These are phyloP conservation scores for Python bivittatus DNA, from an alignment of 2,113 vertebrate genomes.

Conservation along the genomic window DNA sequence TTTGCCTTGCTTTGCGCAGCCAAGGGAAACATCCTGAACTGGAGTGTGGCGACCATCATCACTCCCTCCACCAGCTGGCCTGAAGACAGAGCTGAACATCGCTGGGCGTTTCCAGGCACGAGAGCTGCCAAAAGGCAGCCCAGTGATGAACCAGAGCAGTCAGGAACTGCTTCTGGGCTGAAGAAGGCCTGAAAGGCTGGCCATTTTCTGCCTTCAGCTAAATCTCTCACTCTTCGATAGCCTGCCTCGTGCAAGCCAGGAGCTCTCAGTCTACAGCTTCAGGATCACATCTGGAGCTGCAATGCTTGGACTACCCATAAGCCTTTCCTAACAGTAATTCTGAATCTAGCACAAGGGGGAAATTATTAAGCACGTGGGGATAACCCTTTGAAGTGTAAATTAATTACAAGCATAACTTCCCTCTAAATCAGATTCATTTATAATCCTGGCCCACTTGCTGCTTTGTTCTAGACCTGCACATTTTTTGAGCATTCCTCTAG, in stretches of 20 bases:
- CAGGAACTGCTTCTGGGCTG: not conserved
- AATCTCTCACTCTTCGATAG: too few species aligned
- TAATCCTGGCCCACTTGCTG: too few species aligned
- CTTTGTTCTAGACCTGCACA: too few species aligned
- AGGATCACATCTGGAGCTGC: not conserved
- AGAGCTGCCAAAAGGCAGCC: not conserved
- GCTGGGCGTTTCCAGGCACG: not conserved
- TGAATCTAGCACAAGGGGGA: too few species aligned
- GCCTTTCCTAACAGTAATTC: too few species aligned
- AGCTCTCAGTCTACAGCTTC: not conserved
- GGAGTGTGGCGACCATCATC: not conserved
- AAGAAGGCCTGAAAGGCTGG: not conserved
- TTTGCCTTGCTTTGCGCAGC: not conserved
- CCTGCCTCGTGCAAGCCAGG: not conserved
- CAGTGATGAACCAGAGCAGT: not conserved
- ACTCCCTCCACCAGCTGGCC: not conserved
- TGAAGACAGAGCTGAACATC: not conserved
- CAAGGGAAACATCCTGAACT: conserved; percentile 4
- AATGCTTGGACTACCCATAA: not conserved
- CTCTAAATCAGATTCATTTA: too few species aligned
- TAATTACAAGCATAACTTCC: too few species aligned
- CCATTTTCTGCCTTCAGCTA: not conserved
- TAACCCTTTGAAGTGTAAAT: too few species aligned
- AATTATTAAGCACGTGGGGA: too few species aligned
- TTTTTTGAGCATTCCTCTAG: not conserved